These are phyloP conservation scores for Zalophus californianus DNA, from an alignment of 2,797 vertebrate genomes.

Conservation along the genomic window DNA sequence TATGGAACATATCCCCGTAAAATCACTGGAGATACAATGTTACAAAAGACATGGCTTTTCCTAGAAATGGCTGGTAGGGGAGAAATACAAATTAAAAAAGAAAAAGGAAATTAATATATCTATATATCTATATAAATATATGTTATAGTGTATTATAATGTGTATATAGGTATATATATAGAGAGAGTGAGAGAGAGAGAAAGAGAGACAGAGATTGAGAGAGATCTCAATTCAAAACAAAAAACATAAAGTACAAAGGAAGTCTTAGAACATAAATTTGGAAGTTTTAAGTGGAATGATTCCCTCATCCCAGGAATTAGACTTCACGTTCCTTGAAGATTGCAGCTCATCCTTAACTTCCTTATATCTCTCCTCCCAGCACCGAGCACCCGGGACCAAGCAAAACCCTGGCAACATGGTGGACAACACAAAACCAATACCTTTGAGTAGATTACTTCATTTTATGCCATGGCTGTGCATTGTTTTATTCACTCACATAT, in stretches of 20 bases:
- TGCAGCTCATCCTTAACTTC: background rate
- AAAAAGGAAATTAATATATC: background rate
- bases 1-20: background rate
- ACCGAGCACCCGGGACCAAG: background rate
- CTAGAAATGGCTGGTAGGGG: background rate
- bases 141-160: background rate
- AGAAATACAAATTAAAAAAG: background rate
- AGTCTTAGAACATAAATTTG: background rate
- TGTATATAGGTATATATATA: background rate
- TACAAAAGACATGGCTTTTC: background rate
- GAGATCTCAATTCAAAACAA: background rate
- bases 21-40: background rate
- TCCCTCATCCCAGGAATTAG: background rate
- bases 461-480: background rate
- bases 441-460: background rate
- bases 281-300: background rate
- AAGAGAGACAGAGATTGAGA: background rate
- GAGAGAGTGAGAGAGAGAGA: background rate
- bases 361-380: background rate
- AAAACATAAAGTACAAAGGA: background rate
- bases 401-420: background rate
- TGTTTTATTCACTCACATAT: background rate
- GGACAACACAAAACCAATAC: accelerated
- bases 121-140: background rate
- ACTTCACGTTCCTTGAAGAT: background rate